A percentile compares a stretch with the other conserved stretches of the same genome.
phyloP scores from a whole-genome alignment of 1,140 invertebrate species.

The Hycleus cichorii region DNA sequence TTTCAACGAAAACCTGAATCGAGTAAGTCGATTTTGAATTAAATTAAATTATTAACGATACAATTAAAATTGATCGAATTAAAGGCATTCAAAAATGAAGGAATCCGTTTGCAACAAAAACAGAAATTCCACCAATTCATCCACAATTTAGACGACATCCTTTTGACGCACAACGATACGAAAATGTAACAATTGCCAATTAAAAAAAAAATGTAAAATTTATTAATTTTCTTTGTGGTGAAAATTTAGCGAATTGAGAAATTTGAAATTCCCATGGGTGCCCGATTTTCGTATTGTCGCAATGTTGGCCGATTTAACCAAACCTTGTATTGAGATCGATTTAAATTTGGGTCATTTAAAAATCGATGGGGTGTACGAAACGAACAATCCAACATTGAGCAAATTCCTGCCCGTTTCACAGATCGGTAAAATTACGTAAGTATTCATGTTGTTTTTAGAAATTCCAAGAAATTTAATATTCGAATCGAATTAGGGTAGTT shows the following conservation, averaged over 20 bases:
- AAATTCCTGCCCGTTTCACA: slow-evolving; percentile 27
- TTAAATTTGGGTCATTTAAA: slow-evolving; percentile 27
- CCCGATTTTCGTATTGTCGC: slow-evolving; percentile 28
- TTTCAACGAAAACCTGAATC: slow-evolving; percentile 29
- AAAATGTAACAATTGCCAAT: slow-evolving; percentile 27
- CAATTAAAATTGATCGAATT: background rate
- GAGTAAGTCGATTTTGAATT: slow-evolving; percentile 24
- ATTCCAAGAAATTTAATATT: background rate
- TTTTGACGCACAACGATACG: slow-evolving; percentile 21
- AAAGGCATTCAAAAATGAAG: slow-evolving; percentile 32
- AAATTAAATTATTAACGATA: background rate
- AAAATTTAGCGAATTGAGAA: slow-evolving; percentile 28
- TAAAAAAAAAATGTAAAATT: background rate
- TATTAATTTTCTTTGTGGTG: background rate
- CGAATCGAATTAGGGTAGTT: slow-evolving; percentile 2
- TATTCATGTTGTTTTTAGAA: background rate
- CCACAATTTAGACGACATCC: slow-evolving; percentile 26
- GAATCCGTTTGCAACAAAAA: slow-evolving; percentile 17
- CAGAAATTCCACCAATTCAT: slow-evolving; percentile 19
- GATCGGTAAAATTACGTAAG: slow-evolving; percentile 29
- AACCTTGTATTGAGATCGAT: slow-evolving; percentile 26
- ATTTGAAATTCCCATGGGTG: slow-evolving; percentile 27
- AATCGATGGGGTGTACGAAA: slow-evolving; percentile 31
- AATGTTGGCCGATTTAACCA: slow-evolving; percentile 22
- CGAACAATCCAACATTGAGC: slow-evolving; percentile 27